Evolutionary conservation across 2,113 vertebrate species (phyloP), one percentile per base, ranked within the genome.

Genomic region (Zootoca vivipara): DNA sequence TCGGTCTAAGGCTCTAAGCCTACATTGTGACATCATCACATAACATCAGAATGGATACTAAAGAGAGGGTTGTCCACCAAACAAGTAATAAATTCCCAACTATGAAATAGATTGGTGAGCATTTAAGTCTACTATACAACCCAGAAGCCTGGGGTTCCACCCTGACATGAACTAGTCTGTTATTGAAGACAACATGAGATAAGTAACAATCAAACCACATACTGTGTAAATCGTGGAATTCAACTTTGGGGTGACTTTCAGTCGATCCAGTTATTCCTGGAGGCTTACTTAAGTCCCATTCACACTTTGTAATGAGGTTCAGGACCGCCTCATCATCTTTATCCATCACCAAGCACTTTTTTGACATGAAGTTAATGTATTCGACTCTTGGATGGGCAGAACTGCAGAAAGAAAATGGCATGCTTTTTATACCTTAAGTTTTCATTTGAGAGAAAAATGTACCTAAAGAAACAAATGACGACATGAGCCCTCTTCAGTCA

Each of bases 321-420:
- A 98, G 92, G 52, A 96, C 94, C 0, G 96, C 94, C 89, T 98
- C 97, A 20, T 97, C 94, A 3, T 96, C 96, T 1, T 96, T 95
- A 1, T 97, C 97, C 79, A 93, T 86, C 42, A 95, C 78, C 52
- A 93, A 93, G 81, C 95, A 92, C 38, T 93, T 96, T 92, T 93
- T 96, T 87, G 95, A 94, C 15, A 96, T 89, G 77, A 88, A 89
- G 38, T 96, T 93, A 16, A 96, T n/a, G 30, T 94, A 87, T 85
- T 89, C 93, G 86, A 95, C 74, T 89, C 97, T 95, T n/a, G 85
- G 90, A 84, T 85, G 90, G 52, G 80, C 87, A 56, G 89, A 92
- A 86, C 97, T 98, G 88, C 35, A 81, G 6, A 65, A 83, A 58
- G 74, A 30, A 84, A 91, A 87, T 74, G 30, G 5, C 8, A 6